Percentiles rank a stretch among this genome's conserved stretches.
phyloP scores from a whole-genome alignment of 2,888 invertebrate genomes.

The Octodonta nipae region DNA sequence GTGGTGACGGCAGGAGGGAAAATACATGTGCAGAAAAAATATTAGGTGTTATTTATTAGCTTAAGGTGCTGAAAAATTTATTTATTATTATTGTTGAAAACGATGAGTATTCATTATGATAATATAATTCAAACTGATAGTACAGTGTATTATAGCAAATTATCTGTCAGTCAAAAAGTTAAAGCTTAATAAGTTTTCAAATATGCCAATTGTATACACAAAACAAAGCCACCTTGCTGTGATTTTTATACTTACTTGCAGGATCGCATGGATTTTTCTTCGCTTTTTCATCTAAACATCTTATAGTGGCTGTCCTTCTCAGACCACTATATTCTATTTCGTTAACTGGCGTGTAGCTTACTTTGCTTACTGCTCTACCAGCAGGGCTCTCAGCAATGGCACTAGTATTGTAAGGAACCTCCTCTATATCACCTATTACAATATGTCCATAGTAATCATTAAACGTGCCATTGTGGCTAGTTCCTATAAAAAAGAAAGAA shows the following conservation, averaged over 20 bases:
- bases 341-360: slow-evolving; percentile 30
- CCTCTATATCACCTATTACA: slow-evolving; percentile 29
- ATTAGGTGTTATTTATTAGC: no score
- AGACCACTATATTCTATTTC: slow-evolving; percentile 30
- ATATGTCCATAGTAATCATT: slow-evolving; percentile 37
- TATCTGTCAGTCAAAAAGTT: no score
- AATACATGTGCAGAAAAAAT: no score
- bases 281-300: slow-evolving; percentile 28
- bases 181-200: no score
- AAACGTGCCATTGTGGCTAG: slow-evolving; percentile 28
- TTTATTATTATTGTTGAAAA: no score
- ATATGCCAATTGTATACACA: no score
- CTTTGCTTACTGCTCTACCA: slow-evolving; percentile 30
- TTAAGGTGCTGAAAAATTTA: no score
- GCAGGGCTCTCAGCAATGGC: slow-evolving; percentile 34
- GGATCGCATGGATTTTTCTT: slow-evolving; percentile 35
- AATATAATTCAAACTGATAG: no score
- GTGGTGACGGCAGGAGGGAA: no score
- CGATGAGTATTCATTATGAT: no score
- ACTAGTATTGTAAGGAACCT: slow-evolving; percentile 33
- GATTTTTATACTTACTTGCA: slow-evolving; percentile 31
- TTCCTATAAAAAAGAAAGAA: slow-evolving; percentile 19
- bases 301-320: slow-evolving; percentile 32
- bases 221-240: no score
- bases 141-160: no score